A percentile compares a stretch with the other conserved stretches of the same genome.
Evolutionary conservation across 2,113 vertebrate species (phyloP).

Genomic region (Otocyon megalotis): DNA sequence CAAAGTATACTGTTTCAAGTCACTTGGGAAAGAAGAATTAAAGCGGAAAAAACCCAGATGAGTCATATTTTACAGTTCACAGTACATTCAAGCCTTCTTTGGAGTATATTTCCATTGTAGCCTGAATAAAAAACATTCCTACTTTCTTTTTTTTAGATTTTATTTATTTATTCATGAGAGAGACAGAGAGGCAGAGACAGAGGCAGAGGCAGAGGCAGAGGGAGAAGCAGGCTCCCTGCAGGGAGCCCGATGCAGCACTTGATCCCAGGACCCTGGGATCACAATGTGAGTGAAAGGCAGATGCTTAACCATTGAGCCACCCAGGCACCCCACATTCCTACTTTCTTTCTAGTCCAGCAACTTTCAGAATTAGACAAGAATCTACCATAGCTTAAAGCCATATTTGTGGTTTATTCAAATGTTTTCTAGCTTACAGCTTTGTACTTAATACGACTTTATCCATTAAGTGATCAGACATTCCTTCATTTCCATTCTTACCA

Average conservation of each 20-base stretch:
- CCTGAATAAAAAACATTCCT: neutral
- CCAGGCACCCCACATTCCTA: neutral
- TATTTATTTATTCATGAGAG: too few relatives aligned
- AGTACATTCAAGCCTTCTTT: neutral
- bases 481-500: constrained; percentile 28
- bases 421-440: neutral
- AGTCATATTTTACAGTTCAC: neutral
- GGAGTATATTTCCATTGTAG: neutral
- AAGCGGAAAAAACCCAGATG: neutral
- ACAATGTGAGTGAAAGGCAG: too few relatives aligned
- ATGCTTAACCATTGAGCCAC: too few relatives aligned
- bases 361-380: constrained; percentile 32
- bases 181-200: too few relatives aligned
- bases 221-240: too few relatives aligned
- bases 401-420: constrained; percentile 36
- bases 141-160: neutral
- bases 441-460: neutral
- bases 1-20: neutral
- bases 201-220: too few relatives aligned
- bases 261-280: too few relatives aligned
- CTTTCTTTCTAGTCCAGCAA: neutral
- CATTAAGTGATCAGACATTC: neutral
- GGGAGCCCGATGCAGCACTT: too few relatives aligned
- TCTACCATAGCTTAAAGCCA: neutral
- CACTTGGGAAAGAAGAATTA: constrained; percentile 28